Percentiles rank a stretch among this genome's conserved stretches.
Conservation (phyloP, 2,888 invertebrate species). For the Nebria brevicollis region DNA sequence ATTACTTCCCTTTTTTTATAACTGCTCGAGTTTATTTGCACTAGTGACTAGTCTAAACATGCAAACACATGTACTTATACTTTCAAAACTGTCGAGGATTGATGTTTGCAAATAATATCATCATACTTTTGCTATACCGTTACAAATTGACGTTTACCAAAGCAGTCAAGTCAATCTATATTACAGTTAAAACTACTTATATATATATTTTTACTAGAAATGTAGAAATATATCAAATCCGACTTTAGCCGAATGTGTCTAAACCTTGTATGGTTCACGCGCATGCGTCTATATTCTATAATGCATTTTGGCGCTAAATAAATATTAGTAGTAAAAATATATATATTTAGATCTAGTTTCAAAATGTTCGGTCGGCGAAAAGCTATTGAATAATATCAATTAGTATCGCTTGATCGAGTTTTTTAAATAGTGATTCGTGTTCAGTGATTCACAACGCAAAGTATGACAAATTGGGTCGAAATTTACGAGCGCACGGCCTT, state of each 20-base stretch:
- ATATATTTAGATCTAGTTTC: not conserved
- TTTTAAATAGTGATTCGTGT: conserved; percentile 32
- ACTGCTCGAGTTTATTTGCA: conserved; percentile 6
- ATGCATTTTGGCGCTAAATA: too few species aligned
- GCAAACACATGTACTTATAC: not conserved
- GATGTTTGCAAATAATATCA: not conserved
- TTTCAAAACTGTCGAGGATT: not conserved
- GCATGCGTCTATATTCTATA: too few species aligned
- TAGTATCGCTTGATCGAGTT: conserved; percentile 39
- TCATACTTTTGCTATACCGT: not conserved
- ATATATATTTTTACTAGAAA: too few species aligned
- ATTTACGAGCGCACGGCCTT: conserved; percentile 22
- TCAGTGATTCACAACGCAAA: conserved; percentile 19
- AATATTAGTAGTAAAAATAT: too few species aligned
- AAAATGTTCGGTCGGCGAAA: conserved; percentile 3
- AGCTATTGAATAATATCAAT: conserved; percentile 41
- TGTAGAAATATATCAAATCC: too few species aligned
- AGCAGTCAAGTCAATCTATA: too few species aligned
- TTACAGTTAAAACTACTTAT: too few species aligned
- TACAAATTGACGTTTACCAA: too few species aligned
- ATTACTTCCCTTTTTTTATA: conserved; percentile 9
- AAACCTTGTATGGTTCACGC: too few species aligned
- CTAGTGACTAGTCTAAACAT: not conserved
- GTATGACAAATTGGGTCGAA: conserved; percentile 39
- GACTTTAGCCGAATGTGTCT: too few species aligned